Conservation (phyloP, 2,888 invertebrate genomes). For the Pollenia amentaria region DNA sequence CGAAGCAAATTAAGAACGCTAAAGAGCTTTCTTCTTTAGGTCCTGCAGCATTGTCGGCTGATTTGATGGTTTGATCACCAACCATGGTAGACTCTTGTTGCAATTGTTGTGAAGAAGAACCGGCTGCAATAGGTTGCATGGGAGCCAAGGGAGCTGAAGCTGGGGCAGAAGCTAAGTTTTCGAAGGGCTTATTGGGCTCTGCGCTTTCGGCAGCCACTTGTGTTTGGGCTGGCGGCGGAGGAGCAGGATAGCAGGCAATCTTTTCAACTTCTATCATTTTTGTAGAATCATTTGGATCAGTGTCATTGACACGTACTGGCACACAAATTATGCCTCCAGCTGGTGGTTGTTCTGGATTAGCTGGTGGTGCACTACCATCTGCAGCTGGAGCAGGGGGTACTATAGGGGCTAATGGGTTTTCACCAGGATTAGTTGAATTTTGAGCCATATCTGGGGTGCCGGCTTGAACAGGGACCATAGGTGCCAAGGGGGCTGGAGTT, state of each 20-base stretch:
- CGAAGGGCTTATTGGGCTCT: conserved; percentile 68
- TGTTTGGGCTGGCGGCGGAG: conserved; percentile 76
- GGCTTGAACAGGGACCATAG: conserved; percentile 69
- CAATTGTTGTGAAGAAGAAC: conserved; percentile 75
- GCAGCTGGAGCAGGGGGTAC: conserved; percentile 53
- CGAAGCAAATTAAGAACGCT: conserved; percentile 48
- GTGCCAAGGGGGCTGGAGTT: conserved; percentile 71
- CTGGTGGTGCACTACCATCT: conserved; percentile 56
- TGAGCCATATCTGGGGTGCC: conserved; percentile 75
- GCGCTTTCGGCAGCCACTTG: conserved; percentile 73
- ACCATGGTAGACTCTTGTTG: conserved; percentile 71
- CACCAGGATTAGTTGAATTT: conserved; percentile 73
- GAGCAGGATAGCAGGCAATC: conserved; percentile 83
- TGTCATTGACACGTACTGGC: conserved; percentile 82
- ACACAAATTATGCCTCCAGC: conserved; percentile 82
- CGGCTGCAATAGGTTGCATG: conserved; percentile 73
- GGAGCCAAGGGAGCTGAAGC: conserved; percentile 78
- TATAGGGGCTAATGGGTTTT: conserved; percentile 72
- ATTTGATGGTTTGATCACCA: conserved; percentile 65
- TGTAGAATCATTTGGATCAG: conserved; percentile 82
- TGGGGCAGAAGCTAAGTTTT: background rate
- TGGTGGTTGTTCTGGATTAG: conserved; percentile 72
- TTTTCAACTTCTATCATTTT: conserved; percentile 82
- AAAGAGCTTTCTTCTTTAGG: conserved; percentile 30
- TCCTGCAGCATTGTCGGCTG: conserved; percentile 45